Evolutionary conservation across 2,113 vertebrate species (phyloP).

Genomic region (Penelope pileata): DNA sequence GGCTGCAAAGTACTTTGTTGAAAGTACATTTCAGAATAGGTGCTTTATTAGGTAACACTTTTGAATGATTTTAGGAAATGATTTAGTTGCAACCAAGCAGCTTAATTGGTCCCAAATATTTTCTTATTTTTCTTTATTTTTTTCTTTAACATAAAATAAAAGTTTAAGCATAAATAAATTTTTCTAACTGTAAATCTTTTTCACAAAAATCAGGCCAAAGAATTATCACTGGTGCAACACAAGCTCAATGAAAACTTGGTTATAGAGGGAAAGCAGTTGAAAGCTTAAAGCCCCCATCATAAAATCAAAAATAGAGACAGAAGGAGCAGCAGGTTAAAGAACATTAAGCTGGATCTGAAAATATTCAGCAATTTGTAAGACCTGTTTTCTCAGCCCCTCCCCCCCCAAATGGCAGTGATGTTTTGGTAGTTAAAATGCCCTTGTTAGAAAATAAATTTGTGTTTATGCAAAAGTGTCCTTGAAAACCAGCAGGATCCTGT

Average conservation of each 20-base stretch:
- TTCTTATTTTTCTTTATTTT: background rate
- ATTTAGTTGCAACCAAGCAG: background rate
- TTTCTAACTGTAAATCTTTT: background rate
- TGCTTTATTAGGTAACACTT: background rate
- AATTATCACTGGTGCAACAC: background rate
- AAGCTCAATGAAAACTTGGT: background rate
- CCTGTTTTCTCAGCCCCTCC: background rate
- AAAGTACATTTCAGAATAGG: background rate
- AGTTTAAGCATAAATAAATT: background rate
- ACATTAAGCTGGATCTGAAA: background rate
- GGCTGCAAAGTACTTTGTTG: background rate
- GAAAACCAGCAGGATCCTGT: background rate
- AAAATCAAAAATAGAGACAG: background rate
- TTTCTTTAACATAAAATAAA: background rate
- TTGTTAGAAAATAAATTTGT: background rate
- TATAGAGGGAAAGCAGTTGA: background rate
- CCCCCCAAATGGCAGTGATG: background rate
- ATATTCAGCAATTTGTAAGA: background rate
- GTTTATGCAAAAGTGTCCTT: background rate
- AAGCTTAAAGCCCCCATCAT: background rate
- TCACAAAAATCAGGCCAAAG: background rate
- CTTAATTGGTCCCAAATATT: background rate
- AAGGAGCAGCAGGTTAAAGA: background rate
- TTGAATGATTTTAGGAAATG: background rate
- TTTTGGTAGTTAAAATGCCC: background rate